Evolutionary conservation across 1,140 invertebrate species (phyloP).

Genomic region (Solenopsis invicta): DNA sequence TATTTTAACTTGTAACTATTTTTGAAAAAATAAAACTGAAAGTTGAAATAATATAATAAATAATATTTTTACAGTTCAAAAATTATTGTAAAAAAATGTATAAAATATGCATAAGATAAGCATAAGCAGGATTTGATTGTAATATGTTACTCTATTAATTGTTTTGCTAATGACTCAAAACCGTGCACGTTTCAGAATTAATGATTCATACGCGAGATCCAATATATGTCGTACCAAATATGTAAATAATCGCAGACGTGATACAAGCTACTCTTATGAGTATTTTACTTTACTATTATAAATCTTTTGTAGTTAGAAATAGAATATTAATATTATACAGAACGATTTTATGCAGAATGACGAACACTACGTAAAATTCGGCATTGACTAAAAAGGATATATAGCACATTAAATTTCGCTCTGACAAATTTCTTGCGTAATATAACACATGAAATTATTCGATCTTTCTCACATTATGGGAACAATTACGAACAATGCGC

Average conservation of each 20-base stretch:
- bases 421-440: neutral
- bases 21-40: neutral
- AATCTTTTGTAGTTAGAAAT: neutral
- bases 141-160: neutral
- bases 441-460: neutral
- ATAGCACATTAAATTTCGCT: neutral
- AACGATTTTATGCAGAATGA: neutral
- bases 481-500: neutral
- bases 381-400: neutral
- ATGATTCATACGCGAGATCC: constrained; percentile 46
- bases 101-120: neutral
- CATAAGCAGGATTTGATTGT: neutral
- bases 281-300: neutral
- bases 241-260: constrained; percentile 19
- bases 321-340: neutral
- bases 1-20: neutral
- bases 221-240: constrained; percentile 40
- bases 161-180: constrained; percentile 47
- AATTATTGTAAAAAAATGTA: neutral
- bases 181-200: constrained; percentile 15
- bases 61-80: neutral
- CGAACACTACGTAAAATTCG: neutral
- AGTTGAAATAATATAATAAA: neutral
- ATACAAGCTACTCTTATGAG: neutral
- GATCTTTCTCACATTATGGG: neutral